Evolutionary conservation across 2,113 vertebrate genomes (phyloP), one percentile per base, ranked within the genome.

Genomic region (Lagenorhynchus albirostris): DNA sequence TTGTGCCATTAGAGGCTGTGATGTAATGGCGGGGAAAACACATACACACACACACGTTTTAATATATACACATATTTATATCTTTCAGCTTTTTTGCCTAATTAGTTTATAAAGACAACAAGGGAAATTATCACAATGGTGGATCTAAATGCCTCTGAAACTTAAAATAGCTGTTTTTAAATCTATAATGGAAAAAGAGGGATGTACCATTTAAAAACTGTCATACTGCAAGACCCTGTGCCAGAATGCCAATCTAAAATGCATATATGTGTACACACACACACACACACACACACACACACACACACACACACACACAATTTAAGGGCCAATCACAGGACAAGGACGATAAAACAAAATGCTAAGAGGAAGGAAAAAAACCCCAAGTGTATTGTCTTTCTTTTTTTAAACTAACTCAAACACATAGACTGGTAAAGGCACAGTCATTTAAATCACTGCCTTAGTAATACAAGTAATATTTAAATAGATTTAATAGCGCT

Each of bases 391-490:
- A 96, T 73, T 96, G 55, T 83, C 53, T 95, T 97, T 92, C 81
- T 82, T 82, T 97, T 96, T 97, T 94, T 25, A 82, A 97, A 97
- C 87, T 26, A 71, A 97, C 62, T 97, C 95, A 92, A 96, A 98
- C 63, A 96, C 97, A 97, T 31, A 98, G 97, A 96, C 98, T 92
- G 74, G 98, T 98, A 98, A 98, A 98, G 96, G 96, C 97, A 98
- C 97, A 98, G 98, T 96, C 80, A 98, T 98, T 98, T 98, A 99
- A 99, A 99, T 98, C 68, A 98, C 98, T 98, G 98, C 98, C 96
- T 98, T 98, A 98, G 98, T 98, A 98, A 98, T 98, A 99, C 98
- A 99, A 98, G 98, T 99, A 99, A 99, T 99, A 99, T 99, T 99
- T 99, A 99, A 99, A 98, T 98, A 99, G 98, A 99, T 99, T 99